Conservation (phyloP, 2,797 vertebrate genomes). For the Enteromius argenteus region DNA sequence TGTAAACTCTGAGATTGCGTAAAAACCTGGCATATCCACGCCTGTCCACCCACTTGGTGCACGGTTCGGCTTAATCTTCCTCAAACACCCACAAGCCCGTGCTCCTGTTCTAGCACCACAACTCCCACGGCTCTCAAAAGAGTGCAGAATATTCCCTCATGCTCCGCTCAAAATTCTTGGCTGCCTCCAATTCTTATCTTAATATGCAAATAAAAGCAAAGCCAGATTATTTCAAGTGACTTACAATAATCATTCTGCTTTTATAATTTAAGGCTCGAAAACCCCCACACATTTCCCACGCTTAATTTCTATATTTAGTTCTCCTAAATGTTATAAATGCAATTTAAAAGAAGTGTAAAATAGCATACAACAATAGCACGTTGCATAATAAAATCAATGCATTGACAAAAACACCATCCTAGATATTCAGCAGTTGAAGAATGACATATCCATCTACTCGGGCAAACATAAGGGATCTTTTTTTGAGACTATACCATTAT, state of each 20-base stretch:
- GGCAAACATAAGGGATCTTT: not conserved
- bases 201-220: constrained; percentile 17
- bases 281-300: not conserved
- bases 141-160: constrained; percentile 15
- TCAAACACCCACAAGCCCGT: constrained; percentile 27
- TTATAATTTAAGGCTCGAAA: constrained; percentile 13
- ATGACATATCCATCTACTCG: not conserved
- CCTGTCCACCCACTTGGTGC: constrained; percentile 56
- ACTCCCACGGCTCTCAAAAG: constrained; percentile 27
- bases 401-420: not conserved
- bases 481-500: not conserved
- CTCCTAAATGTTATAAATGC: not conserved
- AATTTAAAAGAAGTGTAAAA: not conserved
- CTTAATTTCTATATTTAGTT: constrained; percentile 2
- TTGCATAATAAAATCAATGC: not conserved
- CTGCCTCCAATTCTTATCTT: not conserved
- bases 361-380: not conserved
- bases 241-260: constrained; percentile 25
- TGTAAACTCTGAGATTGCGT: constrained; percentile 41
- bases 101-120: constrained; percentile 17
- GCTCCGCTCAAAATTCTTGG: constrained; percentile 6
- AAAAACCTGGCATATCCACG: constrained; percentile 46
- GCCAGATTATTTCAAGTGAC: constrained; percentile 23
- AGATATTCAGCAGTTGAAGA: not conserved
- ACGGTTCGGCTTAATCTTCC: constrained; percentile 32